phyloP scores from a whole-genome alignment of 2,113 vertebrate species.

The Oncorhynchus gorbuscha region DNA sequence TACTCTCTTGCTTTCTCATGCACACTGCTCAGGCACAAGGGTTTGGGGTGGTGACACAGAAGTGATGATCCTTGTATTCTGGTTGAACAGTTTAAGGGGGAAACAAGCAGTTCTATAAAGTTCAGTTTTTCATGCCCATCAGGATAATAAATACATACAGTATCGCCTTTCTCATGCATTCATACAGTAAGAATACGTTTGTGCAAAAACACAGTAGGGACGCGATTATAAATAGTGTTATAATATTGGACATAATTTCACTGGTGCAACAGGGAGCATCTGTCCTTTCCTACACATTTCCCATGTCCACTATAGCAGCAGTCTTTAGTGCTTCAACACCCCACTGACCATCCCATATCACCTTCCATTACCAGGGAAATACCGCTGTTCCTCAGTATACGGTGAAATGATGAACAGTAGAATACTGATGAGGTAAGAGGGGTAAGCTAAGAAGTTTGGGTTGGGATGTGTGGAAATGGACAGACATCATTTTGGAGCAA shows the following conservation, averaged over 20 bases:
- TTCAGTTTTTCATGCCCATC: conserved; percentile 50
- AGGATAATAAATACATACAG: conserved; percentile 35
- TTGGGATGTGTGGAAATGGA: conserved; percentile 23
- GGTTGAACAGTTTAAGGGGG: not conserved
- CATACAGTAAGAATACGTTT: conserved; percentile 41
- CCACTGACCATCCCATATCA: not conserved
- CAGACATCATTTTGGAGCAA: conserved; percentile 41
- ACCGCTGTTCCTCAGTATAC: not conserved
- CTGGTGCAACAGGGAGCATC: not conserved
- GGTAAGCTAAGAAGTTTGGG: conserved; percentile 30
- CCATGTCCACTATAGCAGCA: conserved; percentile 1
- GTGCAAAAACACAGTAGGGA: conserved; percentile 34
- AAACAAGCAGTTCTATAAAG: conserved; percentile 28
- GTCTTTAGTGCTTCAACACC: conserved; percentile 1
- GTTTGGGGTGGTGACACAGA: not conserved
- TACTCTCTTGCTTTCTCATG: not conserved
- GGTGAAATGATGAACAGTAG: not conserved
- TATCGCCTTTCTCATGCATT: conserved; percentile 60
- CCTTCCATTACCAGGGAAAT: not conserved
- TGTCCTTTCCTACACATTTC: not conserved
- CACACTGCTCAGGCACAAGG: not conserved
- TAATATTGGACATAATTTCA: conserved; percentile 31
- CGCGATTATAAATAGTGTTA: conserved; percentile 24
- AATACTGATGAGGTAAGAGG: not conserved
- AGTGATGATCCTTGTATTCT: conserved; percentile 1